A percentile compares a stretch with the other conserved stretches of the same genome.
Evolutionary conservation across 2,888 invertebrate genomes (phyloP).

Genomic region (Rhogogaster chlorosoma): DNA sequence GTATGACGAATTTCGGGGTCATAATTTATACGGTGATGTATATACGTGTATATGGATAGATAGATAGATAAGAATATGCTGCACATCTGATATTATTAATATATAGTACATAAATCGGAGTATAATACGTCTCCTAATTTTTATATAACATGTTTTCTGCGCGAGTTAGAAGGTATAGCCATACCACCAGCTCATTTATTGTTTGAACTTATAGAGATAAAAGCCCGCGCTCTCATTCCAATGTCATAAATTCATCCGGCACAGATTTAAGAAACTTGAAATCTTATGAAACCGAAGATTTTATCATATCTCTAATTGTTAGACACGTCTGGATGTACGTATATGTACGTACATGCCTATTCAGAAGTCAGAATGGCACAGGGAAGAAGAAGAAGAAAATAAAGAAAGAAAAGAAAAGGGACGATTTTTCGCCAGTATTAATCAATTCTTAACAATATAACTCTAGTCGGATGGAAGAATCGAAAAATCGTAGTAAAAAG

Average conservation of each 20-base stretch:
- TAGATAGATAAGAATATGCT: background rate
- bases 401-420: background rate
- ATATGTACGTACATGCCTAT: too few relatives aligned
- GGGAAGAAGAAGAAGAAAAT: too few relatives aligned
- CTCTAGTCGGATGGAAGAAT: background rate
- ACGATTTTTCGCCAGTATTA: background rate
- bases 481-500: background rate
- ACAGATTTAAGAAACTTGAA: slow-evolving; percentile 58
- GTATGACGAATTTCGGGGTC: background rate
- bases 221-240: slow-evolving; percentile 55
- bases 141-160: slow-evolving; percentile 63
- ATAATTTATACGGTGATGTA: background rate
- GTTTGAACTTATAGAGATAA: slow-evolving; percentile 34
- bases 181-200: slow-evolving; percentile 4
- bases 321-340: background rate
- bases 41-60: background rate
- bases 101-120: background rate
- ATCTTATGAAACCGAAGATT: slow-evolving; percentile 34
- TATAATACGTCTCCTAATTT: background rate
- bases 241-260: slow-evolving; percentile 64
- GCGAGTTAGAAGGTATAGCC: background rate
- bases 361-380: background rate
- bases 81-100: background rate
- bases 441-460: background rate
- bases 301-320: background rate